Conservation (phyloP, 2,888 invertebrate genomes). For the Macropis europaea region DNA sequence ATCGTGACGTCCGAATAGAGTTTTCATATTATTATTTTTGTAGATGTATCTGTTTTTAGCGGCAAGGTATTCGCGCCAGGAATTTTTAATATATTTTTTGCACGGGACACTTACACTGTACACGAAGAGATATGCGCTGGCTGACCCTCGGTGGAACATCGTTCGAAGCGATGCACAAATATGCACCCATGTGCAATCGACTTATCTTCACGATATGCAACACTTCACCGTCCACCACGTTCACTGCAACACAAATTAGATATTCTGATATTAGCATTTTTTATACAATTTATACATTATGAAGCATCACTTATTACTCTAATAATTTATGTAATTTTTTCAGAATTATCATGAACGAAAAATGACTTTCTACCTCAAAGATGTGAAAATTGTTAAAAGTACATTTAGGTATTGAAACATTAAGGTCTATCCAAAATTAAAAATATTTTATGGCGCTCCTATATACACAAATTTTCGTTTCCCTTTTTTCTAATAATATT, state of each 20-base stretch:
- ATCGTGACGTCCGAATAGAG: too few species aligned
- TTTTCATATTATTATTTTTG: too few species aligned
- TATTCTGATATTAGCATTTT: not conserved
- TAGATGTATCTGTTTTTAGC: not conserved
- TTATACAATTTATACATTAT: too few species aligned
- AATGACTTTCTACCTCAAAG: too few species aligned
- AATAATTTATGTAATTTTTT: too few species aligned
- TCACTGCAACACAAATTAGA: constrained; percentile 83
- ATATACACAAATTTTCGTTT: too few species aligned
- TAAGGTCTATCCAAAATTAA: too few species aligned
- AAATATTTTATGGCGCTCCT: too few species aligned
- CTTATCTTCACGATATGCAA: constrained; percentile 93
- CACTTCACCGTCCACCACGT: constrained; percentile 92
- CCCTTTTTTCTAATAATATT: too few species aligned
- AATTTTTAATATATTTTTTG: not conserved
- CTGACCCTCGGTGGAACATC: constrained; percentile 95
- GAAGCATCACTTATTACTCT: too few species aligned
- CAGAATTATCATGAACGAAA: too few species aligned
- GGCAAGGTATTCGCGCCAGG: not conserved
- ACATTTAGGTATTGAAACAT: not conserved
- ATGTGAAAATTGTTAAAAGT: too few species aligned
- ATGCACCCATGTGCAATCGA: constrained; percentile 95
- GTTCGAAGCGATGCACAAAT: constrained; percentile 95
- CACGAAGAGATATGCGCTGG: constrained; percentile 75
- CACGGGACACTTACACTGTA: constrained; percentile 76